These are phyloP conservation scores for Drosophila planitibia DNA, from an alignment of 2,888 invertebrate species.

Conservation along the genomic window DNA sequence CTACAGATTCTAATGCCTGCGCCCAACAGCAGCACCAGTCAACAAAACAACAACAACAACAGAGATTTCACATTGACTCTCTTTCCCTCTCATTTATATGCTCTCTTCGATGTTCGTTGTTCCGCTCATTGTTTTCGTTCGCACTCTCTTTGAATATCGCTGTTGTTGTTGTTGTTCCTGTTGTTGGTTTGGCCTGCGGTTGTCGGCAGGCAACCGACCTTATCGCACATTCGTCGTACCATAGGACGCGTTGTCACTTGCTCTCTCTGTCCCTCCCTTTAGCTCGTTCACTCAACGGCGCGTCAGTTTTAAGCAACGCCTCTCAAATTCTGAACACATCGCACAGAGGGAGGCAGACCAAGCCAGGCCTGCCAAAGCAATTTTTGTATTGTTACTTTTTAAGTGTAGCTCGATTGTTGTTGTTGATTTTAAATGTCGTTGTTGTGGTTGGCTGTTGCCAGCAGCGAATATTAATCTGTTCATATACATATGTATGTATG, in stretches of 20 bases:
- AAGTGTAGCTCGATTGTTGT: conserved; percentile 53
- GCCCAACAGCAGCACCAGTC: conserved; percentile 16
- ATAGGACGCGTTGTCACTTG: conserved; percentile 25
- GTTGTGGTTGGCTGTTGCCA: conserved; percentile 71
- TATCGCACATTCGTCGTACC: conserved; percentile 62
- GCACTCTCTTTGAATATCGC: conserved; percentile 27
- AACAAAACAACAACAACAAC: conserved; percentile 7
- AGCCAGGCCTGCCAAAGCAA: conserved; percentile 54
- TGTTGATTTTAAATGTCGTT: conserved; percentile 53
- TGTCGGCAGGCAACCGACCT: conserved; percentile 57
- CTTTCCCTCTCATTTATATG: background rate
- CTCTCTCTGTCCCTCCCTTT: conserved; percentile 41
- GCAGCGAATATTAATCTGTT: conserved; percentile 25
- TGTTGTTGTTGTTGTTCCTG: conserved; percentile 24
- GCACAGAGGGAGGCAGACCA: conserved; percentile 50
- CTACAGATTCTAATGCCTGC: conserved; percentile 63
- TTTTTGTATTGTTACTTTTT: conserved; percentile 38
- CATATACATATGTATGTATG: background rate
- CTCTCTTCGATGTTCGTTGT: conserved; percentile 17
- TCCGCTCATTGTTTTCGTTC: conserved; percentile 17
- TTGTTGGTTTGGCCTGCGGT: conserved; percentile 31
- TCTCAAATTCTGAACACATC: conserved; percentile 57
- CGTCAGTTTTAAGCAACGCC: conserved; percentile 75
- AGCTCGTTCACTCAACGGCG: conserved; percentile 46
- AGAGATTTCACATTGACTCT: conserved; percentile 23